Conservation (phyloP, 2,113 vertebrate species). For the Nettapus auritus region DNA sequence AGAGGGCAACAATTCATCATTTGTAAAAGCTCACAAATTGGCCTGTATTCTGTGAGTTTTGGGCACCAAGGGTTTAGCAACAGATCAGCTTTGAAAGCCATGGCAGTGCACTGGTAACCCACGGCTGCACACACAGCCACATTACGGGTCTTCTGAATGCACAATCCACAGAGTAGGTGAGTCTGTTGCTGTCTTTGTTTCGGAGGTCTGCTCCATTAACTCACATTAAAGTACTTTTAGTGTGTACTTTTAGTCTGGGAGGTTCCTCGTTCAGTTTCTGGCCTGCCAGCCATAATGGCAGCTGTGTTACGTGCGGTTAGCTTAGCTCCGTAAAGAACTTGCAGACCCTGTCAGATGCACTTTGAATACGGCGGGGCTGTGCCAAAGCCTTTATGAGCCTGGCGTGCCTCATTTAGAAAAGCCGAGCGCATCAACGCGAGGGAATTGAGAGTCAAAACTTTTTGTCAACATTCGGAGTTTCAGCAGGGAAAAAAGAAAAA, state of each 20-base stretch:
- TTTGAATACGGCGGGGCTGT: background rate
- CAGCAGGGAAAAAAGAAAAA: background rate
- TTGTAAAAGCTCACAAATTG: background rate
- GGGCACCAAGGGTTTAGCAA: background rate
- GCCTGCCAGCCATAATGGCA: constrained; percentile 26
- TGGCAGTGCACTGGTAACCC: background rate
- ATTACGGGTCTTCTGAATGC: background rate
- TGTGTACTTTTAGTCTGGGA: background rate
- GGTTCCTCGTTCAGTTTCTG: constrained; percentile 21
- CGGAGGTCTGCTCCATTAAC: background rate
- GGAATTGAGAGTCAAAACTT: constrained; percentile 1
- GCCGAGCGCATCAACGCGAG: background rate
- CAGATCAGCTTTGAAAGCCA: background rate
- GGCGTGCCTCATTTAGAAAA: background rate
- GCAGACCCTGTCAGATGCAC: constrained; percentile 26
- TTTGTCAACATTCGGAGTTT: constrained; percentile 9
- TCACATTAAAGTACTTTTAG: background rate
- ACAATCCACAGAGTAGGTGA: background rate
- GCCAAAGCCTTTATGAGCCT: background rate
- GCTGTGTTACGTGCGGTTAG: constrained; percentile 28
- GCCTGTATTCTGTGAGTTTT: background rate
- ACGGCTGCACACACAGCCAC: background rate
- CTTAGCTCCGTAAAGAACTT: background rate
- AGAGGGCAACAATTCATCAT: background rate
- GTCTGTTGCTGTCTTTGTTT: background rate